These are phyloP conservation scores for Lepidurus arcticus DNA, from an alignment of 1,140 invertebrate species.

Conservation along the genomic window DNA sequence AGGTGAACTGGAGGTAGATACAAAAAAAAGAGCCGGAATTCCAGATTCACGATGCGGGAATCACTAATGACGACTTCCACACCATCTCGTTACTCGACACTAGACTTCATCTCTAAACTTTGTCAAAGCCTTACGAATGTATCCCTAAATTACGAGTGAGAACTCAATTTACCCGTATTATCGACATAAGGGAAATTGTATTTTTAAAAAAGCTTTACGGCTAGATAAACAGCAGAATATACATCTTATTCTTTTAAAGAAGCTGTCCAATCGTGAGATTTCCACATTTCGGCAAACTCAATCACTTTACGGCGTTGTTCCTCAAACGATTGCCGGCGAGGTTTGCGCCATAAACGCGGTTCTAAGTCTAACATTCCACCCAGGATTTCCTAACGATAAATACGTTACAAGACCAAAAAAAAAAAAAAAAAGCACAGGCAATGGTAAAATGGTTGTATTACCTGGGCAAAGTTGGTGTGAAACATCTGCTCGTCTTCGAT, in stretches of 20 bases:
- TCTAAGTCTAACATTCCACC: slow-evolving; percentile 89
- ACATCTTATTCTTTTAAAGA: slow-evolving; percentile 26
- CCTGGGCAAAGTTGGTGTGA: slow-evolving; percentile 84
- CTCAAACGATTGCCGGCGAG: slow-evolving; percentile 63
- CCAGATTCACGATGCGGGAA: not conserved
- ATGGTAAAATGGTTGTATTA: slow-evolving; percentile 42
- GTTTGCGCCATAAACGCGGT: slow-evolving; percentile 75
- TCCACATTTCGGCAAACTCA: slow-evolving; percentile 60
- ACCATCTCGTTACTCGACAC: not conserved
- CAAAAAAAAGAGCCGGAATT: not conserved
- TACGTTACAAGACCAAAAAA: slow-evolving; percentile 31
- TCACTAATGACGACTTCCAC: not conserved
- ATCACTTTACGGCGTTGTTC: slow-evolving; percentile 62
- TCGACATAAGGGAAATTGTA: not conserved
- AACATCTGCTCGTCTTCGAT: slow-evolving; percentile 90
- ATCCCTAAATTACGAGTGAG: not conserved
- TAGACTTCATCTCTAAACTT: not conserved
- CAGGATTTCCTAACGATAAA: slow-evolving; percentile 71
- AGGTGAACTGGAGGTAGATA: not conserved
- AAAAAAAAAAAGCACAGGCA: slow-evolving; percentile 34
- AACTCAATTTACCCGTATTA: not conserved
- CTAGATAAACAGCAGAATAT: not conserved
- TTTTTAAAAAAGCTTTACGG: not conserved
- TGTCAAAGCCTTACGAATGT: not conserved
- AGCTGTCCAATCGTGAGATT: slow-evolving; percentile 52